Base-by-base conservation (phyloP, 1,140 invertebrate genomes). In the Sesamia nonagrioides region DNA sequence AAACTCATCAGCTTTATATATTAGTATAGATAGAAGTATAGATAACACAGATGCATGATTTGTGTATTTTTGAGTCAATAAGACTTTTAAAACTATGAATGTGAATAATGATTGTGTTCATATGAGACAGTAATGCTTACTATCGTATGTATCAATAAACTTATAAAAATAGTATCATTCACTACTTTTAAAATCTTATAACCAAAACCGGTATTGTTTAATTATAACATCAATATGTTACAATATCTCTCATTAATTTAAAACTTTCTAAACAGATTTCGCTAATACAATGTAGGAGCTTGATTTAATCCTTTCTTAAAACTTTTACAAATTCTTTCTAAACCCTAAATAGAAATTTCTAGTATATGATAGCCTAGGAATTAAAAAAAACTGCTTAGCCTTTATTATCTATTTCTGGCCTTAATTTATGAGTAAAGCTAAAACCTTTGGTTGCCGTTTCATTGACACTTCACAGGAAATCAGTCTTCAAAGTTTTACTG, bases 381-480 rank as follows among this genome's bases (percentile, higher is more conserved):
- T n/a, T n/a, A n/a, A n/a, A n/a, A n/a, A n/a, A n/a, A n/a, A 52
- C 50, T n/a, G 17, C 17, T 6, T 11, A 56, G 54, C 1, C 21
- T 56, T 21, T 56, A 56, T 56, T 56, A 21, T 56, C 21, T 56
- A 56, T 13, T 27, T 56, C 21, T 56, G 21, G 54, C 27, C n/a
- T 56, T 27, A 56, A 18, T 40, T 61, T 61, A 1, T 8, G 17
- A 6, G 15, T 61, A 40, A 37, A 37, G n/a, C 6, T 37, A 40
- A 37, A 5, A 37, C 6, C 60, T 17, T 1, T 0, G 15, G 40
- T 6, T 40, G 6, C 35, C 33, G 33, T 40, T n/a, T 42, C 11
- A 42, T 11, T 11, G n/a, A 18, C 37, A 42, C 18, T 61, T 63
- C 18, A 63, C 60, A 42, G 60, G 60, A 63, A 63, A 63, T 18